Percentiles rank a stretch among this genome's conserved stretches.
Conservation (phyloP, 2,888 invertebrate genomes). For the Parnassius mnemosyne region DNA sequence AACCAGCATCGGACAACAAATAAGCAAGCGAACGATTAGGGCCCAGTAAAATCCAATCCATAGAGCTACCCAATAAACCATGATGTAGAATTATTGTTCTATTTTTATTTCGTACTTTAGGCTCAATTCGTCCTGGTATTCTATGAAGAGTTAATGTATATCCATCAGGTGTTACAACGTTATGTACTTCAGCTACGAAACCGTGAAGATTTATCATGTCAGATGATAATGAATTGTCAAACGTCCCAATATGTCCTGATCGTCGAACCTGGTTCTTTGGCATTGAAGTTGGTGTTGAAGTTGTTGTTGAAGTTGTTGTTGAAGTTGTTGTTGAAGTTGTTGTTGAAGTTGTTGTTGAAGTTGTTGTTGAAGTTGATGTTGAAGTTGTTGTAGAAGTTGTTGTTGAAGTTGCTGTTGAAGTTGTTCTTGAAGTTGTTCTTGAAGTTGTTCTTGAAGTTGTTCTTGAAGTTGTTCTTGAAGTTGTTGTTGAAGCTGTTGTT, state of each 20-base stretch:
- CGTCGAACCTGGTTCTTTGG: background rate
- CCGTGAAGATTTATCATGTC: slow-evolving; percentile 36
- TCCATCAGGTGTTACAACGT: slow-evolving; percentile 44
- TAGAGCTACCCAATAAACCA: slow-evolving; percentile 49
- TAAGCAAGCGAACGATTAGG: slow-evolving; percentile 45
- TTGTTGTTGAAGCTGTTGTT: too few species aligned
- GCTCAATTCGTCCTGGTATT: slow-evolving; percentile 30
- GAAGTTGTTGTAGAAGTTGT: too few species aligned
- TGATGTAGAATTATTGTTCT: slow-evolving; percentile 45
- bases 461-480: too few species aligned
- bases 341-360: too few species aligned
- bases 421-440: too few species aligned
- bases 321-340: too few species aligned
- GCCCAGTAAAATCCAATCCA: slow-evolving; percentile 51
- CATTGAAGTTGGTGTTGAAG: background rate
- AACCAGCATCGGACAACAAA: slow-evolving; percentile 71
- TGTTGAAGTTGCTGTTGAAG: too few species aligned
- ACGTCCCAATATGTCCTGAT: background rate
- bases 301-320: too few species aligned
- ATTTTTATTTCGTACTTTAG: slow-evolving; percentile 5
- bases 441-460: too few species aligned
- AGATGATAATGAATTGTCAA: background rate
- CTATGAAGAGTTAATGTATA: slow-evolving; percentile 46
- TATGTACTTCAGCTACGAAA: slow-evolving; percentile 42
- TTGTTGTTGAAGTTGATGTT: too few species aligned